A percentile compares a stretch with the other conserved stretches of the same genome.
Evolutionary conservation across 1,140 invertebrate species (phyloP).

Genomic region (Aphis gossypii): DNA sequence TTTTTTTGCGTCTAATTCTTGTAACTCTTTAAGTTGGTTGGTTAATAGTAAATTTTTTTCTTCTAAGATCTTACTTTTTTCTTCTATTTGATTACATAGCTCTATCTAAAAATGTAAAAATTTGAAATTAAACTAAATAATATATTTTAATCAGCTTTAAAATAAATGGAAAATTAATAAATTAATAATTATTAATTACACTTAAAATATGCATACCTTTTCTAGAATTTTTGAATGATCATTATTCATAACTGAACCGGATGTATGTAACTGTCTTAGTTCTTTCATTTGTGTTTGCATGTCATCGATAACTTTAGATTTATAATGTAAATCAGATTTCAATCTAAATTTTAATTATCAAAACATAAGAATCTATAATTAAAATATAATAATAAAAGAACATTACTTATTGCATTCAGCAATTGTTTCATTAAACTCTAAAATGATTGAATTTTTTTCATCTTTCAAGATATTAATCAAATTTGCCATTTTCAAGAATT

Average conservation of each 20-base stretch:
- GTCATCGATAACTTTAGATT: conserved; percentile 45
- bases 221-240: conserved; percentile 48
- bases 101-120: conserved; percentile 21
- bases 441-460: conserved; percentile 44
- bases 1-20: conserved; percentile 46
- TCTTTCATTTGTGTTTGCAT: conserved; percentile 52
- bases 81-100: conserved; percentile 17
- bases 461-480: conserved; percentile 55
- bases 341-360: conserved; percentile 31
- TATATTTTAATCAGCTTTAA: background rate
- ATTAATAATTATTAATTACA: background rate
- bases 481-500: conserved; percentile 40
- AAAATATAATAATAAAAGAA: background rate
- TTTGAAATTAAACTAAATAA: background rate
- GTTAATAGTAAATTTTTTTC: conserved; percentile 19
- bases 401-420: conserved; percentile 43
- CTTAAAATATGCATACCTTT: conserved; percentile 19
- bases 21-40: conserved; percentile 32
- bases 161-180: background rate
- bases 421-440: conserved; percentile 23
- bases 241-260: background rate
- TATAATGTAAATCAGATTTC: conserved; percentile 53
- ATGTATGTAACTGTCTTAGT: conserved; percentile 11
- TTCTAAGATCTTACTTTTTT: conserved; percentile 49
- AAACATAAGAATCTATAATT: background rate